Percentiles rank a stretch among this genome's conserved stretches.
Conservation (phyloP, 2,888 invertebrate species). For the Tiliacea citrago region DNA sequence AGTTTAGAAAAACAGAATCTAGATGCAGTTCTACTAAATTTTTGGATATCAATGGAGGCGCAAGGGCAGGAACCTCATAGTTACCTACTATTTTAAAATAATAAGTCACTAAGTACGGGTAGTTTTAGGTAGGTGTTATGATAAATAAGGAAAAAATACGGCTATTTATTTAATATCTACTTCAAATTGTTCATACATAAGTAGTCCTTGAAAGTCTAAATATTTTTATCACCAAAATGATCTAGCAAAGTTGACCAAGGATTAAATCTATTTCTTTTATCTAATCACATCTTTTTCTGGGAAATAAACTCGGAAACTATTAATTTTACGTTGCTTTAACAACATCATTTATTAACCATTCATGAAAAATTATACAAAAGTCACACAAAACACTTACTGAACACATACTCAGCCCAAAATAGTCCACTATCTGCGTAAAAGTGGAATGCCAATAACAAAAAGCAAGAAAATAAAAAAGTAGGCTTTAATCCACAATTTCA, state of each 20-base stretch:
- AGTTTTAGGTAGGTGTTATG: neutral
- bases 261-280: neutral
- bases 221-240: neutral
- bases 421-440: slow-evolving; percentile 3
- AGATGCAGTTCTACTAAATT: neutral
- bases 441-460: slow-evolving; percentile 23
- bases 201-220: neutral
- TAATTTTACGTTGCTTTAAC: neutral
- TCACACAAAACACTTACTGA: no score
- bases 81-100: neutral
- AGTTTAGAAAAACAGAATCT: neutral
- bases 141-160: neutral
- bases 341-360: neutral
- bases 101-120: neutral
- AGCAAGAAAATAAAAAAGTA: slow-evolving; percentile 65
- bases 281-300: no score
- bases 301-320: neutral
- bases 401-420: neutral
- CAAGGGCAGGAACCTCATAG: neutral
- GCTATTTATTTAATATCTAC: neutral
- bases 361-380: neutral
- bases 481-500: slow-evolving; percentile 75
- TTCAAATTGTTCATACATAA: neutral
- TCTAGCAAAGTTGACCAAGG: neutral
- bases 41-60: neutral